Evolutionary conservation across 2,797 vertebrate genomes (phyloP), one percentile per base, ranked within the genome.

Genomic region (Pempheris klunzingeri): DNA sequence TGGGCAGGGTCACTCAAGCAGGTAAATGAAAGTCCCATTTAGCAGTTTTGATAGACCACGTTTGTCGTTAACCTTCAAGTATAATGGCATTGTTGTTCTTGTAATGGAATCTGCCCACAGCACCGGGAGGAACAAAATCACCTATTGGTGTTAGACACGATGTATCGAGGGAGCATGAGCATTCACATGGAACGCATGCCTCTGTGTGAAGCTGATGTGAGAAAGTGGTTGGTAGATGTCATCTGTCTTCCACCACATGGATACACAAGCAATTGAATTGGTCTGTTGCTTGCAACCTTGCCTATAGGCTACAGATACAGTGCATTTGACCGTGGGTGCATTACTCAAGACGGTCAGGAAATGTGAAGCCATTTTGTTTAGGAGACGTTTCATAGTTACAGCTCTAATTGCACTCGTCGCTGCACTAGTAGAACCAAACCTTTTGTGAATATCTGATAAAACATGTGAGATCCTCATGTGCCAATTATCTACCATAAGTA

Each of bases 41-140:
- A 39, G 64, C 36, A 60, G 39, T 43, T 77, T 74, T 71, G 71
- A 90, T 64, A 13, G 36, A 78, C 52, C 64, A 26, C 14, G 7
- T 60, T 77, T 64, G 84, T 69, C 74, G 50, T 87, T 87, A 81
- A 90, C 80, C 80, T 89, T 87, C 77, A 78, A 44, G 71, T 72
- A 26, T 76, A 86, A 85, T 86, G 67, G 53, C 71, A 15, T 46
- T 74, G 88, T 81, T 70, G 60, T 75, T 84, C 70, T 63, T 59
- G 44, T 85, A 90, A 90, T 86, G 71, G 78, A 83, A 61, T 32
- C 15, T 26, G 59, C n/a, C 30, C 63, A 7, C 41, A 63, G 59
- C 60, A 58, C 43, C 28, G 54, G 43, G 50, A 73, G 66, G 73
- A 70, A 67, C 32, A 65, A 60, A 86, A 83, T 75, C 82, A 59